Percentiles rank a stretch among this genome's conserved stretches.
phyloP scores from a whole-genome alignment of 2,113 vertebrate species.

The Pituophis catenifer region DNA sequence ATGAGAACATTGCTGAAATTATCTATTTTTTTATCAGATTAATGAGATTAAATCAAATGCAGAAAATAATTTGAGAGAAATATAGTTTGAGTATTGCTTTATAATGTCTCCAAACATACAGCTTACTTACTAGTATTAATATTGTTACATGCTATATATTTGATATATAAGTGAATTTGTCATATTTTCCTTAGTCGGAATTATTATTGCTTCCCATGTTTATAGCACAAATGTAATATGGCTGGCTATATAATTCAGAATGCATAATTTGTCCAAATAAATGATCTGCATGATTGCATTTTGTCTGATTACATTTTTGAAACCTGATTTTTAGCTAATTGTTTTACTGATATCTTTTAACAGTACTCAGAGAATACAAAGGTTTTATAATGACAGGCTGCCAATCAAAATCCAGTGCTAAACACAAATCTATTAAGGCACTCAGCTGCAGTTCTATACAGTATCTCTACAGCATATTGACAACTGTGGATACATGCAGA shows the following conservation, averaged over 20 bases:
- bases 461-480: slow-evolving; percentile 19
- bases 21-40: not conserved
- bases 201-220: not conserved
- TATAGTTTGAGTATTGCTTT: not conserved
- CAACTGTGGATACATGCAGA: slow-evolving; percentile 6
- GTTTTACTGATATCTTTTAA: slow-evolving; percentile 5
- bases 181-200: not conserved
- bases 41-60: not conserved
- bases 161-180: not conserved
- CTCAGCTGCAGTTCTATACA: slow-evolving; percentile 6
- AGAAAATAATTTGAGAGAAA: not conserved
- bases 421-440: slow-evolving; percentile 23
- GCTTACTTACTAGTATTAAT: not conserved
- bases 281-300: not conserved
- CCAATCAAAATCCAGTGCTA: slow-evolving; percentile 26
- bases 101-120: not conserved
- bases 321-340: slow-evolving; percentile 12
- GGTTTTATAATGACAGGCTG: slow-evolving; percentile 21
- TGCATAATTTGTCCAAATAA: not conserved
- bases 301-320: slow-evolving; percentile 8
- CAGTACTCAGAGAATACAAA: not conserved
- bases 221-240: not conserved
- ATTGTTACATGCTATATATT: not conserved
- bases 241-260: not conserved
- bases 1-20: not conserved